Evolutionary conservation across 2,797 vertebrate genomes (phyloP), one percentile per base, ranked within the genome.

Genomic region (Tapirus indicus): DNA sequence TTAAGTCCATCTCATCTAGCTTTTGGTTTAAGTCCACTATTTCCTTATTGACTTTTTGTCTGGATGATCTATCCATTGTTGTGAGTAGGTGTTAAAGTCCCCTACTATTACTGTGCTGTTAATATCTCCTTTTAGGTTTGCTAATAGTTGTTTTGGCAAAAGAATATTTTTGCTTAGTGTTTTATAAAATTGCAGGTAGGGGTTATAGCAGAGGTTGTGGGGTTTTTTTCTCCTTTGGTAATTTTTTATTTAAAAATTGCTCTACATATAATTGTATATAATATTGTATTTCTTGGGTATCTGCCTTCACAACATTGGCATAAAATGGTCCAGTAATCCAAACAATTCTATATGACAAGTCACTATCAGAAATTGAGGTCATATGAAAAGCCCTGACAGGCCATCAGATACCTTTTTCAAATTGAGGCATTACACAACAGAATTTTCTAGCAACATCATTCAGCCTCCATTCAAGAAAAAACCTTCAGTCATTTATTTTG

Each of bases 171-270:
- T 64, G 18, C 5, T 75, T 35, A 88, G 74, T 60, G 54, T 83
- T 87, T 92, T 68, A 94, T 91, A 58, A 72, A 92, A 86, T 96
- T 93, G 83, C 49, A 91, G 35, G 25, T 27, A 47, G 27, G 20
- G 72, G 84, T 92, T 92, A 66, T 27, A 60, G 75, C 66, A 38
- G 38, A 16, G 11, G n/a, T n/a, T n/a, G n/a, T n/a, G n/a, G n/a
- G n/a, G 38, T 38, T 38, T 38, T 38, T 38, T 38, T 38, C 38
- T 4, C 66, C 60, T 87, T 32, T 44, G 62, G 56, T 60, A 17
- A 21, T 18, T 38, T 71, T n/a, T 75, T 78, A 32, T 78, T 88
- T 85, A 74, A 64, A 74, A 66, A 38, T 21, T 35, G 4, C 6
- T 44, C 29, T 41, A 20, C 27, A 5, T 41, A 3, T 29, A 38